Evolutionary conservation across 1,140 invertebrate species (phyloP).

Genomic region (Leptinotarsa undecemlineata): DNA sequence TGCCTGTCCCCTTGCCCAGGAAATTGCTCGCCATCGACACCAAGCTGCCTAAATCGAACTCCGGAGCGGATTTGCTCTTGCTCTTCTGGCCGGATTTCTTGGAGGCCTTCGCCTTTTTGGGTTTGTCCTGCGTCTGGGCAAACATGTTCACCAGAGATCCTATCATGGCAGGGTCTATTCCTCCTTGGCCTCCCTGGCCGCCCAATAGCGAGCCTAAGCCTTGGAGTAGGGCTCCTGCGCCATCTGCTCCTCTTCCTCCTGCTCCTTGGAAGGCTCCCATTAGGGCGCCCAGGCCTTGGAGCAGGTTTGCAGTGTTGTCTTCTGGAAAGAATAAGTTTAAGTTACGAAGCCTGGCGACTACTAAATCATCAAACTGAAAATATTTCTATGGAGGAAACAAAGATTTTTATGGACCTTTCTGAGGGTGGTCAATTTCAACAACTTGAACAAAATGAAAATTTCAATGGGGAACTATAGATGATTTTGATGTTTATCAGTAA

Average conservation of each 20-base stretch:
- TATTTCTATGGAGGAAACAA: too few relatives aligned
- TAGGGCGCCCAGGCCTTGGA: background rate
- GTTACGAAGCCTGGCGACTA: background rate
- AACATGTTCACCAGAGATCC: slow-evolving; percentile 57
- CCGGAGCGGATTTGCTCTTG: slow-evolving; percentile 5
- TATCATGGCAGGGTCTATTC: slow-evolving; percentile 57
- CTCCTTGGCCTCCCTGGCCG: slow-evolving; percentile 23
- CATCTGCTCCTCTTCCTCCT: background rate
- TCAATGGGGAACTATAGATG: background rate
- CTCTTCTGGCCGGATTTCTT: slow-evolving; percentile 19
- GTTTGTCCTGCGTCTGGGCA: slow-evolving; percentile 12
- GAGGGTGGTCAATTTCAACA: too few relatives aligned
- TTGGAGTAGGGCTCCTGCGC: slow-evolving; percentile 6
- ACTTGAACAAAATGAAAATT: too few relatives aligned
- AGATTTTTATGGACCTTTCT: too few relatives aligned
- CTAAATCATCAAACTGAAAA: too few relatives aligned
- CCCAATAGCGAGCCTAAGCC: slow-evolving; percentile 32
- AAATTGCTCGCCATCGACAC: slow-evolving; percentile 31
- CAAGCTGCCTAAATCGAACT: slow-evolving; percentile 39
- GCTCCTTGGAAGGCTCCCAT: slow-evolving; percentile 17
- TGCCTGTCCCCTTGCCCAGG: slow-evolving; percentile 14
- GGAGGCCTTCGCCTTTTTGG: slow-evolving; percentile 1
- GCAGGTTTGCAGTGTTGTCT: background rate
- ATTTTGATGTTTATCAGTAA: too few relatives aligned
- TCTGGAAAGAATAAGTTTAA: background rate